Evolutionary conservation across 2,797 vertebrate species (phyloP), one percentile per base, ranked within the genome.

Genomic region (Gadopsis bispinosus): DNA sequence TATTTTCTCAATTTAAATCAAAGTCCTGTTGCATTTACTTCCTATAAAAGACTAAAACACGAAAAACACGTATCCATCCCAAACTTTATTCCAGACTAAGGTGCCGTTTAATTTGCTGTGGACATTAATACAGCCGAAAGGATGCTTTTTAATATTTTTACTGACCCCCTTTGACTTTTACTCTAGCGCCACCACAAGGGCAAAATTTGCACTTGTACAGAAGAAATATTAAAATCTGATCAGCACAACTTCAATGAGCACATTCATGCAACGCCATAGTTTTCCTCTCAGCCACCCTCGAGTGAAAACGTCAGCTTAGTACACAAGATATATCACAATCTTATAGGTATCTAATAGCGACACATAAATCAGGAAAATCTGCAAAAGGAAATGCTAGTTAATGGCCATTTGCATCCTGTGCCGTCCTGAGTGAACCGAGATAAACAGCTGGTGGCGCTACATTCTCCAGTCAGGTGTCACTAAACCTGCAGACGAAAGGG

Each of bases 211-310:
- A 31, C 0, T 33, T 41, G 4, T 16, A 3, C 35, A 58, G 16
- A 29, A 17, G 11, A 63, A 43, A 62, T 31, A 50, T 41, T 1
- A 59, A 22, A 22, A 53, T 11, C 9, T 9, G 14, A 69, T 48
- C 17, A 9, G 9, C 35, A 26, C 39, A 29, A 16, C 39, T 37
- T 3, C 17, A 54, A 58, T 60, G 31, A 66, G 37, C 35, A 29
- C 37, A 72, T 61, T 75, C 55, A 71, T 55, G 77, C 60, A 64
- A 37, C 39, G n/a, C 3, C 4, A 29, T 31, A 26, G 33, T n/a
- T 26, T 19, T 26, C 16, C 35, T 50, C 37, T 31, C 22, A 26
- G 11, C 9, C 2, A 26, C 22, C 16, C 13, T 31, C 29, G 33
- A 45, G 29, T 3, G 35, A 65, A 72, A 64, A 72, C 53, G n/a